These are phyloP conservation scores for Megaceryle alcyon DNA, from an alignment of 2,797 vertebrate species.

Conservation along the genomic window DNA sequence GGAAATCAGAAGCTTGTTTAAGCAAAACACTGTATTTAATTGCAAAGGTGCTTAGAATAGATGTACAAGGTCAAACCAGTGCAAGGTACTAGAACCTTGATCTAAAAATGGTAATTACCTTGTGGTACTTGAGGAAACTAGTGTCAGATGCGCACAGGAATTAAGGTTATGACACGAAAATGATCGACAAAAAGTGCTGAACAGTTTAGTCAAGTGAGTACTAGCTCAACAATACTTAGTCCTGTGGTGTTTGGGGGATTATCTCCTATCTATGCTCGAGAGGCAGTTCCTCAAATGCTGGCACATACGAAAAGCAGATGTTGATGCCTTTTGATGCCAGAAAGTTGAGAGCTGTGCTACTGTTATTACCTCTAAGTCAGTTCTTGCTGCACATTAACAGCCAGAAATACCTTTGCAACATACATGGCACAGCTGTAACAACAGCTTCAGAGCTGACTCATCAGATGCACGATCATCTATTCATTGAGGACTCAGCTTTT, in stretches of 20 bases:
- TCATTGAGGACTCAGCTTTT: not conserved
- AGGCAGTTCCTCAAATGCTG: not conserved
- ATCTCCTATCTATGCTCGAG: fast-evolving
- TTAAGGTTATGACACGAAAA: not conserved
- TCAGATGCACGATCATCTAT: not conserved
- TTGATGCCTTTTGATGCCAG: not conserved
- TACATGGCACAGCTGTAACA: not conserved
- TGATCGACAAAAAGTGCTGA: not conserved
- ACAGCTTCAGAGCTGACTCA: not conserved
- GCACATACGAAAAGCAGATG: not conserved
- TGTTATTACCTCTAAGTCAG: not conserved
- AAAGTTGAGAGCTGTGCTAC: not conserved
- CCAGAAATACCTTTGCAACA: not conserved
- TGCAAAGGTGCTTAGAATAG: constrained; percentile 33
- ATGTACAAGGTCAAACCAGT: constrained; percentile 18
- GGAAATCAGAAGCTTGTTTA: constrained; percentile 21
- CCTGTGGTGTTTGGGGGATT: not conserved
- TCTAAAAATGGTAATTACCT: not conserved
- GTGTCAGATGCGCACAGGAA: not conserved
- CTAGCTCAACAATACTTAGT: not conserved
- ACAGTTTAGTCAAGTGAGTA: not conserved
- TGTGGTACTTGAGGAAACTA: not conserved
- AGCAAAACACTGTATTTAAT: constrained; percentile 31
- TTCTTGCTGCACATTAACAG: not conserved
- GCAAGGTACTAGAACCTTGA: not conserved